Conservation (phyloP, 1,140 invertebrate genomes). For the Pantala flavescens region DNA sequence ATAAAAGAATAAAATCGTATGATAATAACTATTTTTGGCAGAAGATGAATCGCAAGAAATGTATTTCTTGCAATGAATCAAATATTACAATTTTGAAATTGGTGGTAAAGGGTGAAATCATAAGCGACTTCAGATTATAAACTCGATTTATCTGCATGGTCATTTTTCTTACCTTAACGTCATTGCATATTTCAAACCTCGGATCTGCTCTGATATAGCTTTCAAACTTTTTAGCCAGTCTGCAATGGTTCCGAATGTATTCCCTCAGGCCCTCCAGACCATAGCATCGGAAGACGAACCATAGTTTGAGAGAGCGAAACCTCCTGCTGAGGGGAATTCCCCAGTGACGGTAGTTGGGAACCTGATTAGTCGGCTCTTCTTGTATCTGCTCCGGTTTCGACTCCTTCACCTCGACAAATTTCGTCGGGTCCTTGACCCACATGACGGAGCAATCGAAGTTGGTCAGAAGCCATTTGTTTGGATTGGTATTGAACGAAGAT, state of each 20-base stretch:
- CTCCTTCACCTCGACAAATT: slow-evolving; percentile 83
- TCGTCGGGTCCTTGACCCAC: slow-evolving; percentile 79
- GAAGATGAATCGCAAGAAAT: too few species aligned
- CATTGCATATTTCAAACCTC: slow-evolving; percentile 73
- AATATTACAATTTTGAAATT: too few species aligned
- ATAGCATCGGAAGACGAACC: slow-evolving; percentile 78
- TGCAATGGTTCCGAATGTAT: slow-evolving; percentile 78
- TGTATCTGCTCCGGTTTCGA: slow-evolving; percentile 89
- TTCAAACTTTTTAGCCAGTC: slow-evolving; percentile 76
- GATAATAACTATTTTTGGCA: too few species aligned
- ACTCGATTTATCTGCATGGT: too few species aligned
- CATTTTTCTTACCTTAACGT: slow-evolving; percentile 48
- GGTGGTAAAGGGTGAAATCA: too few species aligned
- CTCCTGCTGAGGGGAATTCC: slow-evolving; percentile 77
- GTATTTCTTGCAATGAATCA: too few species aligned
- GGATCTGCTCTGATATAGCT: slow-evolving; percentile 58
- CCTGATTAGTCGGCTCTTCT: slow-evolving; percentile 63
- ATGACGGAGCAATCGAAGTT: slow-evolving; percentile 85
- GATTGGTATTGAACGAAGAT: slow-evolving; percentile 85
- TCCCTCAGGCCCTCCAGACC: slow-evolving; percentile 68
- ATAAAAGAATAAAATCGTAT: too few species aligned
- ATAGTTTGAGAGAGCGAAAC: slow-evolving; percentile 77
- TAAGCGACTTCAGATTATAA: too few species aligned
- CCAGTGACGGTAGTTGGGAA: slow-evolving; percentile 83
- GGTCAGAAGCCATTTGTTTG: slow-evolving; percentile 84